Conservation (phyloP, 2,797 vertebrate species). For the Pipistrellus kuhlii region DNA sequence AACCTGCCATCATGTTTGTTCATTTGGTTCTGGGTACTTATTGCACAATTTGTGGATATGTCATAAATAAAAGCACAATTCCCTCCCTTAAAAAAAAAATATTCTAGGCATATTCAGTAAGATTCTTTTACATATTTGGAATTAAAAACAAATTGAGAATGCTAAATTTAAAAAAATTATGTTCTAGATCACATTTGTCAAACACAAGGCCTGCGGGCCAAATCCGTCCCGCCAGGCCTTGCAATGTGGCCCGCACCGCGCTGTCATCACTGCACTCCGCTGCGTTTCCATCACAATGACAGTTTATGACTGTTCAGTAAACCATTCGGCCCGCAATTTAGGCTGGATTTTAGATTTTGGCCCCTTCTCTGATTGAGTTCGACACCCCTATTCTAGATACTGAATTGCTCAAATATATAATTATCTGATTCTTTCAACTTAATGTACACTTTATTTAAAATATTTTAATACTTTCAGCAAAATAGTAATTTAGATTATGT, state of each 20-base stretch:
- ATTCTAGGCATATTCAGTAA: neutral
- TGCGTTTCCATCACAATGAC: too few species aligned
- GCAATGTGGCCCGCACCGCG: too few species aligned
- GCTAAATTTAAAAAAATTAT: neutral
- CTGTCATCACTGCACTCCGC: too few species aligned
- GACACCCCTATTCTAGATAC: conserved; percentile 33
- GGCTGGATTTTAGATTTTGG: too few species aligned
- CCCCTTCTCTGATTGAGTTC: too few species aligned
- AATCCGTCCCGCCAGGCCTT: too few species aligned
- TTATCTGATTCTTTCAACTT: neutral
- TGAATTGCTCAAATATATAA: conserved; percentile 3
- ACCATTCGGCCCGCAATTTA: too few species aligned
- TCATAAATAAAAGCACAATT: neutral
- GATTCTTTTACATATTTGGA: neutral
- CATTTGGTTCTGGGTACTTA: neutral
- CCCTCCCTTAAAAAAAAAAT: neutral
- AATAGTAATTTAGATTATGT: neutral
- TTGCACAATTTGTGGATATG: neutral
- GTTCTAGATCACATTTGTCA: too few species aligned
- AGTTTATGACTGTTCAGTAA: too few species aligned
- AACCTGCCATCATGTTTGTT: neutral
- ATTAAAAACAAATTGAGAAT: conserved; percentile 51
- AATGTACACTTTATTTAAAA: conserved; percentile 27
- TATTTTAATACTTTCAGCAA: conserved; percentile 34
- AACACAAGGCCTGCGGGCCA: too few species aligned